Percentiles rank a stretch among this genome's conserved stretches.
These are phyloP conservation scores for Lasioglossum morio DNA, from an alignment of 2,888 invertebrate genomes.

Conservation along the genomic window DNA sequence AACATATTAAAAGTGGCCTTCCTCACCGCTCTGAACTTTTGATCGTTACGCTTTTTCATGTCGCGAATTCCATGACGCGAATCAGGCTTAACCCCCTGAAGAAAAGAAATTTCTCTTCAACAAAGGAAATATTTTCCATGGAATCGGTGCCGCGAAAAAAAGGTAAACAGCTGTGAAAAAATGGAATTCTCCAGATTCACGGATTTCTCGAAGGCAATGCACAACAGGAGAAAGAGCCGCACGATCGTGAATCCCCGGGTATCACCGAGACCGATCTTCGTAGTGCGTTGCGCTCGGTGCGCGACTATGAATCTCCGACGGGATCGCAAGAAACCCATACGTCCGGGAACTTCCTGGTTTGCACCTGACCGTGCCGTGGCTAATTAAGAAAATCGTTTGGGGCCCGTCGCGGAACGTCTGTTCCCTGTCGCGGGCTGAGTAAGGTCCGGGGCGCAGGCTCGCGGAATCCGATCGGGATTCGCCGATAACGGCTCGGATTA, in stretches of 20 bases:
- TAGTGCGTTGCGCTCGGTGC: constrained; percentile 1
- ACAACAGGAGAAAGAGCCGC: background rate
- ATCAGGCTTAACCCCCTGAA: too few relatives aligned
- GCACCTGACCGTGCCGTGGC: constrained; percentile 54
- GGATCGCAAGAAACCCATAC: constrained; percentile 25
- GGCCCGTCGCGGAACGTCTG: constrained; percentile 25
- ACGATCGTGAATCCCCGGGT: background rate
- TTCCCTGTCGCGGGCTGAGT: constrained; percentile 30
- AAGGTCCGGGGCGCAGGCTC: constrained; percentile 12
- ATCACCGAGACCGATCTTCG: background rate
- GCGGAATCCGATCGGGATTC: constrained; percentile 34
- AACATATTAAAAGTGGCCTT: too few relatives aligned
- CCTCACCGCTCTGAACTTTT: too few relatives aligned
- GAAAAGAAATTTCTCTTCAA: too few relatives aligned
- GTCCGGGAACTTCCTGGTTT: constrained; percentile 56
- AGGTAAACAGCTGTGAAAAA: background rate
- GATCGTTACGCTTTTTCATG: too few relatives aligned
- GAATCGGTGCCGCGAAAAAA: background rate
- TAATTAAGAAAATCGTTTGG: constrained; percentile 60
- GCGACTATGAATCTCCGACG: constrained; percentile 28
- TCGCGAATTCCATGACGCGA: too few relatives aligned
- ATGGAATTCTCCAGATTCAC: background rate
- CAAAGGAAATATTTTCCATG: background rate
- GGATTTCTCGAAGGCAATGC: background rate
- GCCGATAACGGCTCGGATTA: constrained; percentile 16